Base-by-base conservation (phyloP, 2,797 vertebrate species). In the Sternotherus odoratus region DNA sequence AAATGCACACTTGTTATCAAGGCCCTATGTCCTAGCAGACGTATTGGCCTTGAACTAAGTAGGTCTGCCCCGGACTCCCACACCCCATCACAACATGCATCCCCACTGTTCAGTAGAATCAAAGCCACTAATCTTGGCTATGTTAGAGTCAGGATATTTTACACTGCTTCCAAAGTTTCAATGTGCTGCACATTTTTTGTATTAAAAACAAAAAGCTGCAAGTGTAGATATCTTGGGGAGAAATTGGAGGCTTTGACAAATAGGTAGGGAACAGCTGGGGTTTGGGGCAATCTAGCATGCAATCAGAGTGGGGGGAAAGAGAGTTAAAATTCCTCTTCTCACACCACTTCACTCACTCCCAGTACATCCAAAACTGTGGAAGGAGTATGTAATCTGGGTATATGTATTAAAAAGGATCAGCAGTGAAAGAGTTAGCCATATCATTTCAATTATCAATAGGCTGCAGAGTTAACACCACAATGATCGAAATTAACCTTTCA, bases 31-130 rank as follows among this genome's bases (percentile, higher is more conserved):
- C 77, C 50, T 19, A 16, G n/a, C 21, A n/a, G 10, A 24, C 21
- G 39, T 39, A 23, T 12, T 69, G 66, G 21, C 36, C 66, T 24
- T 69, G 63, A 69, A 69, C 23, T 24, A 69, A 23, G 66, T 36
- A 88, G 48, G 66, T 77, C 2, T 0, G 2, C 19, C 19, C 19
- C 8, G 33, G 60, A n/a, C 36, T 85, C 54, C 30, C 19, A 39
- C 13, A 83, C 15, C 50, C 24, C 48, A 87, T 15, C 30, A 86
- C 48, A 12, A 66, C n/a, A 1, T 10, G 24, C 3, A 33, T 26
- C 24, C 79, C 9, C 13, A 4, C 0, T 5, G 26, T 19, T 2
- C 21, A 80, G 33, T 11, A 77, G 66, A 66, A 19, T 0, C 6
- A 72, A 82, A 94, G 80, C 36, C 16, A 3, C 16, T 12, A 86